These are phyloP conservation scores for Idaea dimidiata DNA, from an alignment of 2,888 invertebrate genomes.

Conservation along the genomic window DNA sequence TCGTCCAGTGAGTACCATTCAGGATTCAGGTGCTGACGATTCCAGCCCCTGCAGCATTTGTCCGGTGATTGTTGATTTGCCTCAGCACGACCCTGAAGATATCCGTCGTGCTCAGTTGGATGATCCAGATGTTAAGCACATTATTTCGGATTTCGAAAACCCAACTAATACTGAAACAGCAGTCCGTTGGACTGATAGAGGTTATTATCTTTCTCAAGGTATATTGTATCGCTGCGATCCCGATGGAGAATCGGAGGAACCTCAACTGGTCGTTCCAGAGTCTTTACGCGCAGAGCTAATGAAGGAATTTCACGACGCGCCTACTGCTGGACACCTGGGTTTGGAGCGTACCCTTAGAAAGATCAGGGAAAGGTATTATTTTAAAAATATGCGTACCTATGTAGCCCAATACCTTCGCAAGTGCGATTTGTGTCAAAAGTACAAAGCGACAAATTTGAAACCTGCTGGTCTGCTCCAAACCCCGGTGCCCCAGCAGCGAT, in stretches of 20 bases:
- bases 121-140: slow-evolving; percentile 27
- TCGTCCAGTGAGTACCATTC: slow-evolving; percentile 12
- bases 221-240: slow-evolving; percentile 27
- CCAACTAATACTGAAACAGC: neutral
- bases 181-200: slow-evolving; percentile 22
- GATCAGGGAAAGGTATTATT: slow-evolving; percentile 7
- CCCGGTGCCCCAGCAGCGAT: slow-evolving; percentile 9
- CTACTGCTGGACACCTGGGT: slow-evolving; percentile 10
- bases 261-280: slow-evolving; percentile 7
- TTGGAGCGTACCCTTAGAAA: slow-evolving; percentile 6
- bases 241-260: slow-evolving; percentile 15
- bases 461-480: slow-evolving; percentile 16
- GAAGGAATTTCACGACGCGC: slow-evolving; percentile 7
- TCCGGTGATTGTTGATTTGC: slow-evolving; percentile 12
- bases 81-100: slow-evolving; percentile 9
- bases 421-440: slow-evolving; percentile 9
- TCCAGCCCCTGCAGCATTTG: slow-evolving; percentile 4
- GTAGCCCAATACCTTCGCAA: slow-evolving; percentile 9
- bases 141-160: slow-evolving; percentile 27
- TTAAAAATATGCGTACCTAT: slow-evolving; percentile 7
- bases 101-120: slow-evolving; percentile 20
- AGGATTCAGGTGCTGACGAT: neutral
- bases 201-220: slow-evolving; percentile 28
- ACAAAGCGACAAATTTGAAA: slow-evolving; percentile 13
- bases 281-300: neutral